A percentile compares a stretch with the other conserved stretches of the same genome.
phyloP scores from a whole-genome alignment of 1,140 invertebrate species.

The Zelostemma sp. region DNA sequence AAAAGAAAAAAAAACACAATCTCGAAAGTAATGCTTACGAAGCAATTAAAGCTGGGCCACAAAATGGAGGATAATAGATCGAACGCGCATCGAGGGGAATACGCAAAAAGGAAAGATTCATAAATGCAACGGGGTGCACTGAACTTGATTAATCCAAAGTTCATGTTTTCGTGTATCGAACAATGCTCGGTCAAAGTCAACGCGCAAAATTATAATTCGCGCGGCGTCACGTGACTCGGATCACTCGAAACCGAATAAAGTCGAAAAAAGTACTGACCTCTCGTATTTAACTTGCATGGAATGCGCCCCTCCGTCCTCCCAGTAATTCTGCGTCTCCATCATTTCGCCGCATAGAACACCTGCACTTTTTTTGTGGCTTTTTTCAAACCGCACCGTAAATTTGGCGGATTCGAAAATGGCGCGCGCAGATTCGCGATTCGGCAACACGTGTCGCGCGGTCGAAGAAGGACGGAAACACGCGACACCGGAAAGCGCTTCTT shows the following conservation, averaged over 20 bases:
- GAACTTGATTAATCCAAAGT: conserved; percentile 3
- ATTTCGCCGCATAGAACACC: conserved; percentile 63
- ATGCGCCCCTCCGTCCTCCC: conserved; percentile 66
- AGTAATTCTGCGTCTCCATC: conserved; percentile 70
- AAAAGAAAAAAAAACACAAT: too few relatives aligned
- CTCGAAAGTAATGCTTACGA: neutral
- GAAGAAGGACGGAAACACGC: too few relatives aligned
- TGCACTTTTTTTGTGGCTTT: neutral
- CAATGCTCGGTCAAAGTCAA: neutral
- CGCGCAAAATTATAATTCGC: neutral
- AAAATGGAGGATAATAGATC: too few relatives aligned
- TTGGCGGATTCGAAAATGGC: neutral
- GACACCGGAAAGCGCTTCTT: too few relatives aligned
- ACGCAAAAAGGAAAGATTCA: neutral
- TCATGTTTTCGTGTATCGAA: neutral
- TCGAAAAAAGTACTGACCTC: conserved; percentile 51
- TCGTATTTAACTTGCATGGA: conserved; percentile 69
- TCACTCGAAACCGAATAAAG: too few relatives aligned
- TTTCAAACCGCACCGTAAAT: neutral
- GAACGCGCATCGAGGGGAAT: neutral
- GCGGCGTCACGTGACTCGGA: too few relatives aligned
- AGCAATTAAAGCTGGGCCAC: neutral
- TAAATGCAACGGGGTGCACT: neutral
- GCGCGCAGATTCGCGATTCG: neutral
- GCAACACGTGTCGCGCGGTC: neutral